Base-by-base conservation (phyloP, 2,888 invertebrate species). In the Aphidoletes aphidimyza region DNA sequence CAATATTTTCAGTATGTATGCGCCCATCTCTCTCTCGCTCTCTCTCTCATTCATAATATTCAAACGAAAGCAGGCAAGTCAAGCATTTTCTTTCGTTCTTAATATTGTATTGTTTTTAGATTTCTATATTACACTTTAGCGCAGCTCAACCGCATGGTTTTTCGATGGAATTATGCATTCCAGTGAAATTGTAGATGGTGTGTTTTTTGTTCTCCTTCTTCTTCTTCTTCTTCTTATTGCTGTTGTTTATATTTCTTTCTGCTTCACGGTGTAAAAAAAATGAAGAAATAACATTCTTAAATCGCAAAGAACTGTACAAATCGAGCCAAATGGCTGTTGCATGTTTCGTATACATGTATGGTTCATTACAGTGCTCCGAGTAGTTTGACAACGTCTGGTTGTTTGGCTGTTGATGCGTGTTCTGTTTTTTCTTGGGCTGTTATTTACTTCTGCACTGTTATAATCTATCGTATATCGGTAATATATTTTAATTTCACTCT, bases 101-200 rank as follows among this genome's bases (percentile, higher is more conserved):
- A 11, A 69, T 69, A 69, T 69, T 30, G 69, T 30, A 69, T 69
- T 69, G 69, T 69, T 69, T n/a, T 69, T 54, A 26, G 54, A 54
- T 54, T 54, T 54, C 54, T 54, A 22, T 69, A 69, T 69, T 69
- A 69, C 69, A 69, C 69, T 69, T 69, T 69, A 34, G 34, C n/a
- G n/a, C 69, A 54, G 54, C 22, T 54, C 69, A 54, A 14, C 26
- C 26, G 59, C 3, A 26, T 14, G 8, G 2, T 59, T 59, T 59
- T 30, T 36, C 37, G 6, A 81, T 81, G 81, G 22, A 81, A 81
- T 37, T 37, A 8, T 81, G 37, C 81, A 81, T 81, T 81, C n/a
- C 37, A 81, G n/a, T 37, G 81, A 81, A 81, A 37, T 81, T 37
- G 81, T 81, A 37, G 37, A 81, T 37, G 36, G 19, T n/a, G n/a